These are phyloP conservation scores for Dreissena rostriformis DNA, from an alignment of 1,140 invertebrate genomes.

Conservation along the genomic window DNA sequence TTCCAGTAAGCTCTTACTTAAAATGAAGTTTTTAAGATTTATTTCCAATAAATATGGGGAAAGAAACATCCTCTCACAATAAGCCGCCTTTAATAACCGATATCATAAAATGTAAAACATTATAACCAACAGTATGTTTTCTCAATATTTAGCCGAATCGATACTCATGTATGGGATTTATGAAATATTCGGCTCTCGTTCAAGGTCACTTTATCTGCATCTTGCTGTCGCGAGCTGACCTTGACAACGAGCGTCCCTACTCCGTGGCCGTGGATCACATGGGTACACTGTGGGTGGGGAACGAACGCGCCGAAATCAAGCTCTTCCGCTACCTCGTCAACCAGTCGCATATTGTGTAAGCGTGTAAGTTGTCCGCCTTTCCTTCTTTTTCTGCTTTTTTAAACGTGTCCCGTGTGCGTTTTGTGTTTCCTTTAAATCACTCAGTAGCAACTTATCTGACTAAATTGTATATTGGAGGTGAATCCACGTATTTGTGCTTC, in stretches of 20 bases:
- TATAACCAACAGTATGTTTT: no score
- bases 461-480: no score
- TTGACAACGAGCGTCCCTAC: constrained; percentile 43
- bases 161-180: no score
- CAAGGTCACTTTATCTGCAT: constrained; percentile 35
- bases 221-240: constrained; percentile 20
- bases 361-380: constrained; percentile 33
- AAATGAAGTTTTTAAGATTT: no score
- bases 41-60: no score
- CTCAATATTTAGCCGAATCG: no score
- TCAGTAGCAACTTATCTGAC: neutral
- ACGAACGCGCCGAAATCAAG: constrained; percentile 46
- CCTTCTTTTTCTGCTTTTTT: neutral
- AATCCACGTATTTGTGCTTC: no score
- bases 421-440: neutral
- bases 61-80: no score
- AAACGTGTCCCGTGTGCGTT: neutral
- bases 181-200: no score
- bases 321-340: constrained; percentile 42
- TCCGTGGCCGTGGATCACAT: constrained; percentile 46
- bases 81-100: no score
- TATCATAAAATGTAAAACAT: no score
- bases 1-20: no score
- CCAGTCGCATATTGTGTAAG: constrained; percentile 53
- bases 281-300: constrained; percentile 45